phyloP scores from a whole-genome alignment of 1,140 invertebrate genomes.

The Zaprionus vittiger region DNA sequence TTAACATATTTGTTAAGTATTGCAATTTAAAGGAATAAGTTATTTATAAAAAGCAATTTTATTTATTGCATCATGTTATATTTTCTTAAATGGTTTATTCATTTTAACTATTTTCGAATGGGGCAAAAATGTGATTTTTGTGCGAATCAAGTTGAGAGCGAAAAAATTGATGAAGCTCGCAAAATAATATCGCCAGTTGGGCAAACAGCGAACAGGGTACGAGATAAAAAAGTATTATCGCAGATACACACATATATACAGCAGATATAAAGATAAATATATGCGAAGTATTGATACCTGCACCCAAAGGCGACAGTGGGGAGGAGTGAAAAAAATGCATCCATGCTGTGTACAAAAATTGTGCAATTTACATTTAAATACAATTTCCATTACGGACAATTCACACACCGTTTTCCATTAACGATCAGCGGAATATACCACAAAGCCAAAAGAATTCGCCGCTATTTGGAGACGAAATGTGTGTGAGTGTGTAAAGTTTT shows the following conservation, averaged over 20 bases:
- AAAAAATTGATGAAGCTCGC: background rate
- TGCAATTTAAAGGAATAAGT: background rate
- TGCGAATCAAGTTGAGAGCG: background rate
- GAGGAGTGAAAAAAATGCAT: background rate
- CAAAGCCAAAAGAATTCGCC: background rate
- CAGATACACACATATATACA: background rate
- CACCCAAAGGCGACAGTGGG: background rate
- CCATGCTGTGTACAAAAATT: background rate
- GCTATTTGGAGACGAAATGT: background rate
- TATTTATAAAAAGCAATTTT: background rate
- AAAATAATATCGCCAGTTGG: background rate
- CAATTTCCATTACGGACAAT: background rate
- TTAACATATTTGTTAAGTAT: background rate
- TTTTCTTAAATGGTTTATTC: background rate
- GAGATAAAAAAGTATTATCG: conserved; percentile 5
- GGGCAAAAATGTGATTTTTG: background rate
- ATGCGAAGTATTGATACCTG: background rate
- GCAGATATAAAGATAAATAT: background rate
- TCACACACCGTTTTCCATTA: conserved; percentile 4
- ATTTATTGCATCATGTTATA: background rate
- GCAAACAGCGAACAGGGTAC: background rate
- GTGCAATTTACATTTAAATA: conserved; percentile 8
- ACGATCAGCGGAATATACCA: background rate
- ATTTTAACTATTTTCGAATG: background rate
- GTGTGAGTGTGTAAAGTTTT: background rate